These are phyloP conservation scores for Hippocampus comes DNA, from an alignment of 2,113 vertebrate genomes.

Conservation along the genomic window DNA sequence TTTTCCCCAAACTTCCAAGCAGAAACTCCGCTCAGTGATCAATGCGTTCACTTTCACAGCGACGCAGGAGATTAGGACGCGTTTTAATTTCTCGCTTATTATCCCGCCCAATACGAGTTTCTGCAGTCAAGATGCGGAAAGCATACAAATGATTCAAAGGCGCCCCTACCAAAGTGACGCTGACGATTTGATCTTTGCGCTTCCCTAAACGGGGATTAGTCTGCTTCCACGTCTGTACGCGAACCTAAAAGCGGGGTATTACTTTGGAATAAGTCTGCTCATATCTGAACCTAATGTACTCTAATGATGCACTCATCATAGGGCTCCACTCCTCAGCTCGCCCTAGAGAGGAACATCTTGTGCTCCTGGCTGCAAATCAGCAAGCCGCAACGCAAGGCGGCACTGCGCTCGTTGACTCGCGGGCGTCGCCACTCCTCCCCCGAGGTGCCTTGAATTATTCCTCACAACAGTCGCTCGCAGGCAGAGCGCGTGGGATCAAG, in stretches of 20 bases:
- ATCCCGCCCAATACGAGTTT: not conserved
- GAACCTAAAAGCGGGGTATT: constrained; percentile 27
- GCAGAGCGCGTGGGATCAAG: constrained; percentile 50
- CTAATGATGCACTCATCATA: constrained; percentile 38
- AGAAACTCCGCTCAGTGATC: constrained; percentile 19
- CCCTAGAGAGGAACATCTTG: constrained; percentile 40
- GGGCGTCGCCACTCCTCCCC: constrained; percentile 26
- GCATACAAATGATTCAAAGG: constrained; percentile 1
- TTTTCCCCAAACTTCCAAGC: not conserved
- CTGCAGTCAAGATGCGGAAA: not conserved
- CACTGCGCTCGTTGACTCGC: constrained; percentile 16
- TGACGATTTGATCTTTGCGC: not conserved
- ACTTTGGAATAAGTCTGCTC: constrained; percentile 18
- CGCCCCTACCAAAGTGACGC: not conserved
- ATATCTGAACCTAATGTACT: not conserved
- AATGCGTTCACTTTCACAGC: not conserved
- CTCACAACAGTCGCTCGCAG: constrained; percentile 42
- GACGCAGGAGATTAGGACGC: not conserved
- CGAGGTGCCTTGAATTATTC: constrained; percentile 29
- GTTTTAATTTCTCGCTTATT: constrained; percentile 13
- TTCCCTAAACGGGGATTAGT: constrained; percentile 4
- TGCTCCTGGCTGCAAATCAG: constrained; percentile 26
- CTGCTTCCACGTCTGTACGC: not conserved
- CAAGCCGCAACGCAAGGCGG: constrained; percentile 22
- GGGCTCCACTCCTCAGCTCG: constrained; percentile 32